Percentiles rank a stretch among this genome's conserved stretches.
These are phyloP conservation scores for Halictus quadricinctus DNA, from an alignment of 2,888 invertebrate species.

Conservation along the genomic window DNA sequence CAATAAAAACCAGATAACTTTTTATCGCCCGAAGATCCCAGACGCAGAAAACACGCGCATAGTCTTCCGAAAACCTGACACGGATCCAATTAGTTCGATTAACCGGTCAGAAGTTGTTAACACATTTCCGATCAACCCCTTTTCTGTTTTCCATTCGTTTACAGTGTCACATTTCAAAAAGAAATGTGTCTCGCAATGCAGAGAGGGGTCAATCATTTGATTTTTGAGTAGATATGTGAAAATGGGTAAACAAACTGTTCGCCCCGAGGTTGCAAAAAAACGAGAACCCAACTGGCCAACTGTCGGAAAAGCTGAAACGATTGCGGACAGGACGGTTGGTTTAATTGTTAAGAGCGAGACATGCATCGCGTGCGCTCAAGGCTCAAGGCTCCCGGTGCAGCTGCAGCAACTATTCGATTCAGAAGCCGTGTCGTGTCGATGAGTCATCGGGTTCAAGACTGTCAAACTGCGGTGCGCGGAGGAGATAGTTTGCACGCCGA, in stretches of 20 bases:
- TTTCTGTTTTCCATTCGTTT: too few species aligned
- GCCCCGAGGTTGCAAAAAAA: too few species aligned
- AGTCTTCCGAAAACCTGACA: background rate
- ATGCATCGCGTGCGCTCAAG: slow-evolving; percentile 28
- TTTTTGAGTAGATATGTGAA: too few species aligned
- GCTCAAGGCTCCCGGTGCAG: slow-evolving; percentile 42
- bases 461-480: slow-evolving; percentile 16
- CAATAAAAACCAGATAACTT: slow-evolving; percentile 40
- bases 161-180: too few species aligned
- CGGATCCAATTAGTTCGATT: background rate
- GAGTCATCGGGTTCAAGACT: slow-evolving; percentile 46
- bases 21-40: background rate
- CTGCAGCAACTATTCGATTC: slow-evolving; percentile 39
- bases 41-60: background rate
- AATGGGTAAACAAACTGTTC: too few species aligned
- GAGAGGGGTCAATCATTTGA: too few species aligned
- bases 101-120: background rate
- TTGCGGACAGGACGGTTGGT: background rate
- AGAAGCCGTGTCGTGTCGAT: slow-evolving; percentile 50
- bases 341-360: slow-evolving; percentile 4
- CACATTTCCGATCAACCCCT: too few species aligned
- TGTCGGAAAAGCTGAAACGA: background rate
- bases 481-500: background rate
- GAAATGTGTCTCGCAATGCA: too few species aligned
- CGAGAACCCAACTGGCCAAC: background rate